Base-by-base conservation (phyloP, 2,113 vertebrate species). In the Lamprologus sp. region DNA sequence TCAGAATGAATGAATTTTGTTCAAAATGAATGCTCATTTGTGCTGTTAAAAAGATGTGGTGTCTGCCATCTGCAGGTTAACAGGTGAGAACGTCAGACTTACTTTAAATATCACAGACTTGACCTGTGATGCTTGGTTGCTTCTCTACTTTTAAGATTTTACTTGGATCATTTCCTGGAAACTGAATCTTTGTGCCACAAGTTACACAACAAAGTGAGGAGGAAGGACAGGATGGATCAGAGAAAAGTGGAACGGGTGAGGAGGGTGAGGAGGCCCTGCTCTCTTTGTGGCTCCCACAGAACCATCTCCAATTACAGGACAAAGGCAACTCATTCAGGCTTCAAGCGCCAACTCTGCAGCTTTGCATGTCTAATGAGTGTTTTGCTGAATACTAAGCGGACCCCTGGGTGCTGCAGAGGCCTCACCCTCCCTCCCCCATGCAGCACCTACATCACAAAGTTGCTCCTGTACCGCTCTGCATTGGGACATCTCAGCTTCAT, bases 261-360 rank as follows among this genome's bases (percentile, higher is more conserved):
- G 82, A 26, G 63, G 84, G 84, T 87, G 87, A 54, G 88, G 92
- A 82, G 93, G 93, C 93, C 92, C 92, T 89, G 85, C 88, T 85
- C 56, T 93, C 93, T 94, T 96, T 95, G 94, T 93, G 89, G 91
- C 86, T 89, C 90, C 87, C 94, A 95, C 93, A 93, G 94, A 94
- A 91, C 86, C 90, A 96, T 96, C 97, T 97, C 96, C 96, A 97
- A 97, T 96, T 96, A 95, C 94, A 89, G 96, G 95, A 98, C 97
- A 97, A 98, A 98, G 97, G 96, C 94, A 93, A 93, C 96, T 97
- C 97, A 97, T 97, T 98, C 96, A 98, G 95, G 94, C 95, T 94
- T 92, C 91, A 95, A 96, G 96, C 96, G 96, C 91, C 93, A 96
- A 92, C 95, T 92, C 94, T 19, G 95, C 96, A 95, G 95, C 96